Conservation (phyloP, 1,140 invertebrate genomes). For the Drosophila pruinosa region DNA sequence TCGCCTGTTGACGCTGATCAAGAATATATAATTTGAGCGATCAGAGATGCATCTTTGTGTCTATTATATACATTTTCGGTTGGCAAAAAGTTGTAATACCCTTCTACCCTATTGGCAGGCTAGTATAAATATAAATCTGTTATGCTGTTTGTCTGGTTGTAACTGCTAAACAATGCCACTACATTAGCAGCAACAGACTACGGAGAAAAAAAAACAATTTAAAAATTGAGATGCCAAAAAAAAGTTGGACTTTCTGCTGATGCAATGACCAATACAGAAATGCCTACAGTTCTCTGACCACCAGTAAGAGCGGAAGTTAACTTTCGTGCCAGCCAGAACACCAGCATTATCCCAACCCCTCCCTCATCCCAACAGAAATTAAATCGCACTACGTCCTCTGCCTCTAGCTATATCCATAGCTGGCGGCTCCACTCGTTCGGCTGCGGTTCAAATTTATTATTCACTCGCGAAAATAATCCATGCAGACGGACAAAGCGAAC, state of each 20-base stretch:
- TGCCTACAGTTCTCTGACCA: not conserved
- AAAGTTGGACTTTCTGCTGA: slow-evolving; percentile 65
- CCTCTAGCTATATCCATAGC: slow-evolving; percentile 34
- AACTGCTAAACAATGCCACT: slow-evolving; percentile 76
- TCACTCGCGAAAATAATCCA: slow-evolving; percentile 80
- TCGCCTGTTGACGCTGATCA: too few species aligned
- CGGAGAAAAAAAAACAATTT: slow-evolving; percentile 11
- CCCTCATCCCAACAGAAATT: not conserved
- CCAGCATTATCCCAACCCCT: too few species aligned
- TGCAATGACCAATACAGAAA: slow-evolving; percentile 47
- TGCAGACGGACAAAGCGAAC: slow-evolving; percentile 43
- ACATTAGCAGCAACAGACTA: slow-evolving; percentile 64
- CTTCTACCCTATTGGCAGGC: too few species aligned
- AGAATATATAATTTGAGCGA: too few species aligned
- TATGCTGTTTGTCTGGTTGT: slow-evolving; percentile 31
- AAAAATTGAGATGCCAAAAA: slow-evolving; percentile 4
- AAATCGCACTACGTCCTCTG: not conserved
- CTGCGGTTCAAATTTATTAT: slow-evolving; percentile 80
- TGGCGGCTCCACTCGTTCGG: slow-evolving; percentile 70
- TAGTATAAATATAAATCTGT: slow-evolving; percentile 15
- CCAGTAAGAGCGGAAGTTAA: slow-evolving; percentile 77
- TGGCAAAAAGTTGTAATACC: too few species aligned
- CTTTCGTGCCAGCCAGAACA: slow-evolving; percentile 60
- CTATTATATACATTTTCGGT: too few species aligned
- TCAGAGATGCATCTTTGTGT: too few species aligned